Evolutionary conservation across 2,797 vertebrate species (phyloP), one percentile per base, ranked within the genome.

Genomic region (Acanthopagrus latus): DNA sequence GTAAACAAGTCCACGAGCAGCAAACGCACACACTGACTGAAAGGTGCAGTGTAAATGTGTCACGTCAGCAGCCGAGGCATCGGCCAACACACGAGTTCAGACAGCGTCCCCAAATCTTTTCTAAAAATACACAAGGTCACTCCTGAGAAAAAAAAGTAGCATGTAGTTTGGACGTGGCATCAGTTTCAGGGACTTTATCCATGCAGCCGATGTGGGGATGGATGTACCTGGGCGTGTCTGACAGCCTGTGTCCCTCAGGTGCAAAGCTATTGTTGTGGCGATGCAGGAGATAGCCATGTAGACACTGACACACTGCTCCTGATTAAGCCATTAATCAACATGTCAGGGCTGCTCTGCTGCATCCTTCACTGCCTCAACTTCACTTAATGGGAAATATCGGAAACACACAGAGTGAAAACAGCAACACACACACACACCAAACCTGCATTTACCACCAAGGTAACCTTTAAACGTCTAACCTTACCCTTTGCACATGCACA

Each of bases 271-370:
- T 86, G 88, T 84, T 80, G 80, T 59, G 66, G 70, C 4, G n/a
- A 58, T 64, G 70, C 74, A 71, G 86, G 81, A 84, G 84, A 88
- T 73, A 81, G 68, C 80, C 76, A 62, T 81, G 84, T 62, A 86
- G 80, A 83, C 86, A 71, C 65, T 87, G 88, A 92, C 83, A 91
- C 88, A 67, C 81, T 74, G 60, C 82, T 88, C 63, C 76, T 89
- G 87, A 94, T 94, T 83, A 89, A 88, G 63, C 78, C 83, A 92
- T 93, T 91, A 90, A 90, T 93, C 92, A 92, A 85, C 68, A 76
- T 94, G 93, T 92, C 92, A 91, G 78, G 17, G 77, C 71, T 55
- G 62, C 73, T 72, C 72, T 51, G 38, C 82, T 72, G 84, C 69
- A 77, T 62, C 81, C 76, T 77, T 71, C 83, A 56, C 80, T 43